Percentiles rank a stretch among this genome's conserved stretches.
These are phyloP conservation scores for Orthosia gothica DNA, from an alignment of 2,888 invertebrate species.

Conservation along the genomic window DNA sequence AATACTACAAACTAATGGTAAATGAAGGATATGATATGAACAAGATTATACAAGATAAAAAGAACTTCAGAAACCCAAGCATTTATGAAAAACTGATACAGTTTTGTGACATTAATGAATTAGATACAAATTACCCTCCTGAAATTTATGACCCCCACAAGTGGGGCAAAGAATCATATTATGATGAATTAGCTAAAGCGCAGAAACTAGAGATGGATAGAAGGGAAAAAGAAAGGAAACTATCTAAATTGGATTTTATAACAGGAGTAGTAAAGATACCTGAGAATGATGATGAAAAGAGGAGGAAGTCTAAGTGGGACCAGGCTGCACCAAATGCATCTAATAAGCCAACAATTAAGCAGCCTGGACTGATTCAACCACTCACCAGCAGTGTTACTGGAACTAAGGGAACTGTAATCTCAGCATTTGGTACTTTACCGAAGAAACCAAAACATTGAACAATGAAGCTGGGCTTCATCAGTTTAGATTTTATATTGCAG, in stretches of 20 bases:
- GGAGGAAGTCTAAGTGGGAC: conserved; percentile 98
- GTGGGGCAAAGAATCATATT: conserved; percentile 98
- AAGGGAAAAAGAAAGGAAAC: conserved; percentile 96
- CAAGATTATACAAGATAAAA: conserved; percentile 96
- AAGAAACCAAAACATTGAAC: conserved; percentile 93
- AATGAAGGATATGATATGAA: conserved; percentile 97
- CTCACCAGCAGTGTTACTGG: conserved; percentile 96
- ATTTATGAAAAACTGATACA: conserved; percentile 99
- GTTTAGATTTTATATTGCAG: not conserved
- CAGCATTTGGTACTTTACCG: conserved; percentile 97
- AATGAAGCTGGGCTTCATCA: not conserved
- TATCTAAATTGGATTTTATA: conserved; percentile 96
- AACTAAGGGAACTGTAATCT: conserved; percentile 97
- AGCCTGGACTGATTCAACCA: conserved; percentile 94
- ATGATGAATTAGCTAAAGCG: conserved; percentile 97
- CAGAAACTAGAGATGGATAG: conserved; percentile 98
- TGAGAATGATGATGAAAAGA: conserved; percentile 95
- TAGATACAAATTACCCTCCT: conserved; percentile 99
- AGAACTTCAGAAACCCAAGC: conserved; percentile 99
- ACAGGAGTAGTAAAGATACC: conserved; percentile 94
- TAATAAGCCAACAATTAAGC: conserved; percentile 92
- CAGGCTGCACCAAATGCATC: conserved; percentile 94
- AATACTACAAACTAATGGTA: conserved; percentile 95
- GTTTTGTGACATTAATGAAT: conserved; percentile 98
- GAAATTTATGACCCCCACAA: conserved; percentile 98